Percentiles rank a stretch among this genome's conserved stretches.
phyloP scores from a whole-genome alignment of 64 coral and sea anemone species.

The Dendrophyllia cribrosa region DNA sequence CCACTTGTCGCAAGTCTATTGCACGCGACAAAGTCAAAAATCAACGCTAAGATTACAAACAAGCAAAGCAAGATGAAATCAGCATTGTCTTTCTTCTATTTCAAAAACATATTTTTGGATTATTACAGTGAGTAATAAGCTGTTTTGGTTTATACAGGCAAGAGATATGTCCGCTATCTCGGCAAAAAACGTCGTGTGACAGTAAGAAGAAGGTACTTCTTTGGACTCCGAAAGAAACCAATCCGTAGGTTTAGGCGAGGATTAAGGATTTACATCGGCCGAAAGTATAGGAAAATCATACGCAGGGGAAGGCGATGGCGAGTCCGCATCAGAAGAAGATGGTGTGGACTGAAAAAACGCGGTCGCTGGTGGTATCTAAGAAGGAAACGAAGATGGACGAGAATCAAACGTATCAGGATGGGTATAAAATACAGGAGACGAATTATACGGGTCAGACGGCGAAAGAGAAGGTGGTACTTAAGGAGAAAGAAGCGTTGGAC shows the following conservation, averaged over 20 bases:
- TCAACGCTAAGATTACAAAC: too few relatives aligned
- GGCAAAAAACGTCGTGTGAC: neutral
- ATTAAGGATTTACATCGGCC: neutral
- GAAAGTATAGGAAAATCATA: conserved; percentile 2
- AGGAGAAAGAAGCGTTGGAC: neutral
- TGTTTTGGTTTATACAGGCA: neutral
- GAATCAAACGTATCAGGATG: neutral
- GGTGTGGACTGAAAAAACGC: neutral
- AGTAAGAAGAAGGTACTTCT: conserved; percentile 5
- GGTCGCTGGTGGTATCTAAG: neutral
- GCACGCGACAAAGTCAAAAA: too few relatives aligned
- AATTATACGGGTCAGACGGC: neutral
- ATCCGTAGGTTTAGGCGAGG: conserved; percentile 10
- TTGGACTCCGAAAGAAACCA: neutral
- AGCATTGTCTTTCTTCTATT: too few relatives aligned
- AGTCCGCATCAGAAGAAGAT: neutral
- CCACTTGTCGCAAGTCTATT: too few relatives aligned
- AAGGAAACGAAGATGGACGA: neutral
- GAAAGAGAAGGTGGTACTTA: neutral
- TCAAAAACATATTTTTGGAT: too few relatives aligned
- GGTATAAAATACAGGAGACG: neutral
- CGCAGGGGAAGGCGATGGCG: neutral
- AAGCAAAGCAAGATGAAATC: too few relatives aligned
- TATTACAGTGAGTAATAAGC: neutral
- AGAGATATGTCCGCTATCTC: neutral